Base-by-base conservation (phyloP, 2,888 invertebrate genomes). In the Eurytoma adleriae region DNA sequence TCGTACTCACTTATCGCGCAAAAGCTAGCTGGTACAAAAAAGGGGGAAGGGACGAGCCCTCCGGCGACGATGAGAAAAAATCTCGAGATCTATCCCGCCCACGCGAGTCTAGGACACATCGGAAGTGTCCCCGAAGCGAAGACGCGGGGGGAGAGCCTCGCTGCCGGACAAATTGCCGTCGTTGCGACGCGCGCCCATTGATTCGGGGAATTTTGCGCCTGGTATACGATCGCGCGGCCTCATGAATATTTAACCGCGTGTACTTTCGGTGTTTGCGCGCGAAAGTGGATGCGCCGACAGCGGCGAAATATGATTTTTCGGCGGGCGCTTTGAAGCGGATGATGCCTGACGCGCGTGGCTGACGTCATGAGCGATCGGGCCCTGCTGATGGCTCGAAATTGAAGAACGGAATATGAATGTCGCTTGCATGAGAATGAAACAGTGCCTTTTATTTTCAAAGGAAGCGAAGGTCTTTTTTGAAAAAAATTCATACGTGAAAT, bases 171-270 rank as follows among this genome's bases (percentile, higher is more conserved):
- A 57, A 18, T 20, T 18, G 57, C 57, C 20, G 18, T 40, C 40
- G 40, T 5, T 4, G 40, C 40, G 40, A 5, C 40, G 40, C 30
- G 30, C 30, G 4, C 2, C 30, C 81, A 81, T 78, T 75, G 78
- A 75, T 81, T 81, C 68, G 30, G 48, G 30, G n/a, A 71, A 79
- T 75, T 79, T 70, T 40, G 64, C n/a, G n/a, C n/a, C n/a, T n/a
- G n/a, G n/a, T n/a, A n/a, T n/a, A 54, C 40, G 70, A 52, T 57
- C 16, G 30, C 24, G 2, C 18, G n/a, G 30, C 0, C 74, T 78
- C 78, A 71, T 81, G 78, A 81, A 81, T 81, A 81, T 81, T 64
- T 74, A 81, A 50, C 56, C 40, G 67, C 50, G 64, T 40, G 40
- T 52, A 70, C 73, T 79, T 73, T 68, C 56, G 48, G 12, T 67